These are phyloP conservation scores for Tamandua tetradactyla DNA, from an alignment of 2,797 vertebrate species.

Conservation along the genomic window DNA sequence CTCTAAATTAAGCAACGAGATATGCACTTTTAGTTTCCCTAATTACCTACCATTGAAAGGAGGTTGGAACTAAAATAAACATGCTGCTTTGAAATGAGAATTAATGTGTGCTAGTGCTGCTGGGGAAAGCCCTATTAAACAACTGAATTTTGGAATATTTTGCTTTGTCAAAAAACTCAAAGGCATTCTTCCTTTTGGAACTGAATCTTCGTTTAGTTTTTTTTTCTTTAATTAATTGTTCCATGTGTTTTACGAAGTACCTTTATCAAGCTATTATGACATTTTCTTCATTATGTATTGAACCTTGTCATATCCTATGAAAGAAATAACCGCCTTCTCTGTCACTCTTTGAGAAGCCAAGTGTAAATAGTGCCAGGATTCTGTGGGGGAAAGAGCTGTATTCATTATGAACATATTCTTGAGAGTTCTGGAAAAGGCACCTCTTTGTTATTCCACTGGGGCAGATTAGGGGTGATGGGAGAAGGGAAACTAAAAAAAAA, in stretches of 20 bases:
- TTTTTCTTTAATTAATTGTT: conserved; percentile 76
- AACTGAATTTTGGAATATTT: conserved; percentile 71
- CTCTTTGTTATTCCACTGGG: not conserved
- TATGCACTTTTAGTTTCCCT: conserved; percentile 81
- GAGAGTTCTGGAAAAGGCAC: conserved; percentile 74
- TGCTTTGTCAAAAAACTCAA: conserved; percentile 75
- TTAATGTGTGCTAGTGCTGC: conserved; percentile 74
- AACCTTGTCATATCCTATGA: conserved; percentile 81
- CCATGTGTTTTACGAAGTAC: conserved; percentile 84
- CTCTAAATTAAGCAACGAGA: conserved; percentile 85
- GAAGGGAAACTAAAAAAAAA: not conserved
- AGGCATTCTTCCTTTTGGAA: conserved; percentile 75
- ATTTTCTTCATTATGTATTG: conserved; percentile 85
- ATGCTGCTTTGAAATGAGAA: conserved; percentile 82
- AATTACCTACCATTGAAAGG: conserved; percentile 84
- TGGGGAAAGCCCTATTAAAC: conserved; percentile 72
- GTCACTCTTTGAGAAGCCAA: conserved; percentile 77
- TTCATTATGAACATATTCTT: conserved; percentile 76
- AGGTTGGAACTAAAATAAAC: conserved; percentile 83
- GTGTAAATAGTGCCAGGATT: conserved; percentile 78
- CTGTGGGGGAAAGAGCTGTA: conserved; percentile 72
- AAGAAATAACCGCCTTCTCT: conserved; percentile 76
- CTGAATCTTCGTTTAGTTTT: conserved; percentile 70
- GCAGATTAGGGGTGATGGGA: not conserved
- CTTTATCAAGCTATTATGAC: conserved; percentile 83